A percentile compares a stretch with the other conserved stretches of the same genome.
These are phyloP conservation scores for Ladona fulva DNA, from an alignment of 1,140 invertebrate genomes.

Conservation along the genomic window DNA sequence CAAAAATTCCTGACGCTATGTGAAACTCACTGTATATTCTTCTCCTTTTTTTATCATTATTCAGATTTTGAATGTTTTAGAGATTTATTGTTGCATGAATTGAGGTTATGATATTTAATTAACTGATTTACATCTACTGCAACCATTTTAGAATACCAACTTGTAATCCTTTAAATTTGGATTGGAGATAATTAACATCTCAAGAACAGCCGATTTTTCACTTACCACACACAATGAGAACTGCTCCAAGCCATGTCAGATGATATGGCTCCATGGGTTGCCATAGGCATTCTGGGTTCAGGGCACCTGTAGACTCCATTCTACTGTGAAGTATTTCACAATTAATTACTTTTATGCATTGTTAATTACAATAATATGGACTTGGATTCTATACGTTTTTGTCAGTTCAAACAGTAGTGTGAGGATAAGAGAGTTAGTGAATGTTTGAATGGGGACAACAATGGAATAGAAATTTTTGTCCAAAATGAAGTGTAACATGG, in stretches of 20 bases:
- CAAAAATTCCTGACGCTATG: no score
- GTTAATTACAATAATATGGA: no score
- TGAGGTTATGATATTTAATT: not conserved
- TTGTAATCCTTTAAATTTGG: not conserved
- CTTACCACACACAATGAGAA: not conserved
- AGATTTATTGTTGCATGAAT: not conserved
- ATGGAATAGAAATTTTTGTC: no score
- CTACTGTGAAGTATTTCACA: not conserved
- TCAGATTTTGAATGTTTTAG: not conserved
- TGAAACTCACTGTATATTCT: no score
- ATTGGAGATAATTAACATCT: not conserved
- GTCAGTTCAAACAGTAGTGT: no score
- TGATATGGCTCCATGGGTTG: not conserved
- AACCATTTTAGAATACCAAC: not conserved
- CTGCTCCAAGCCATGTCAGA: not conserved
- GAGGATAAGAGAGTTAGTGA: no score
- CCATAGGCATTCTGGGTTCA: not conserved
- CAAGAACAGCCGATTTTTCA: not conserved
- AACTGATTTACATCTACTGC: not conserved
- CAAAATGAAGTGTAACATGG: no score
- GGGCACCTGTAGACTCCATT: not conserved
- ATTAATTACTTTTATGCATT: not conserved
- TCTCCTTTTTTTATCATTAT: not conserved
- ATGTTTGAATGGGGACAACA: no score
- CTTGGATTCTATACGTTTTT: no score